Conservation (phyloP, 1,140 invertebrate genomes). For the Nebria ingens region DNA sequence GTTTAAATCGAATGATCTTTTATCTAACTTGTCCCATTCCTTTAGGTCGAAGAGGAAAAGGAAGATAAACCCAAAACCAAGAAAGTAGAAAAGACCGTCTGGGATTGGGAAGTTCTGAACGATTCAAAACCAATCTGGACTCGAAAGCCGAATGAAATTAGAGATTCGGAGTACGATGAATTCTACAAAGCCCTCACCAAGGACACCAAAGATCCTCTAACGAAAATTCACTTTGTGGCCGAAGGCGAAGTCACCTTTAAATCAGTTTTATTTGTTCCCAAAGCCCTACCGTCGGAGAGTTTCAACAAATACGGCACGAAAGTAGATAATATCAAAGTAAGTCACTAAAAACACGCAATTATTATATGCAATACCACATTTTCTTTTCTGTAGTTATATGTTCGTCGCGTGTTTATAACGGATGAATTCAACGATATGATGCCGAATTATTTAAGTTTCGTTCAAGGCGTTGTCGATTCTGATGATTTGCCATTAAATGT, state of each 20-base stretch:
- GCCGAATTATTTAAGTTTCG: slow-evolving; percentile 94
- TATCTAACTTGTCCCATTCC: not conserved
- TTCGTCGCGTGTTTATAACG: slow-evolving; percentile 96
- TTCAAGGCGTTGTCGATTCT: slow-evolving; percentile 96
- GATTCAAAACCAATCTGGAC: slow-evolving; percentile 97
- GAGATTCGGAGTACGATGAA: slow-evolving; percentile 80
- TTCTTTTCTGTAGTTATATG: slow-evolving; percentile 58
- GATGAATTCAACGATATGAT: slow-evolving; percentile 99
- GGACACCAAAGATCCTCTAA: slow-evolving; percentile 75
- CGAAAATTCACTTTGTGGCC: slow-evolving; percentile 91
- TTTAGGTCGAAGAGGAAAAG: slow-evolving; percentile 52
- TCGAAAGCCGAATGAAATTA: slow-evolving; percentile 76
- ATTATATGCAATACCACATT: not conserved
- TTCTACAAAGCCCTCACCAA: slow-evolving; percentile 94
- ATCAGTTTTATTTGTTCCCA: slow-evolving; percentile 87
- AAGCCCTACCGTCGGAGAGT: slow-evolving; percentile 77
- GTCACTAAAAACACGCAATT: not conserved
- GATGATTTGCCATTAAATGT: slow-evolving; percentile 98
- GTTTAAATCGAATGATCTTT: too few relatives aligned
- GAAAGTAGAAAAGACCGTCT: slow-evolving; percentile 86
- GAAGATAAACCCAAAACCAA: slow-evolving; percentile 81
- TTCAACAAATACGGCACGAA: slow-evolving; percentile 94
- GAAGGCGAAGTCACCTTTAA: slow-evolving; percentile 99
- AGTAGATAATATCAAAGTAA: slow-evolving; percentile 85
- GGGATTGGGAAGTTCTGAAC: slow-evolving; percentile 97